Percentiles rank a stretch among this genome's conserved stretches.
These are phyloP conservation scores for Nasua narica DNA, from an alignment of 2,797 vertebrate species.

Conservation along the genomic window DNA sequence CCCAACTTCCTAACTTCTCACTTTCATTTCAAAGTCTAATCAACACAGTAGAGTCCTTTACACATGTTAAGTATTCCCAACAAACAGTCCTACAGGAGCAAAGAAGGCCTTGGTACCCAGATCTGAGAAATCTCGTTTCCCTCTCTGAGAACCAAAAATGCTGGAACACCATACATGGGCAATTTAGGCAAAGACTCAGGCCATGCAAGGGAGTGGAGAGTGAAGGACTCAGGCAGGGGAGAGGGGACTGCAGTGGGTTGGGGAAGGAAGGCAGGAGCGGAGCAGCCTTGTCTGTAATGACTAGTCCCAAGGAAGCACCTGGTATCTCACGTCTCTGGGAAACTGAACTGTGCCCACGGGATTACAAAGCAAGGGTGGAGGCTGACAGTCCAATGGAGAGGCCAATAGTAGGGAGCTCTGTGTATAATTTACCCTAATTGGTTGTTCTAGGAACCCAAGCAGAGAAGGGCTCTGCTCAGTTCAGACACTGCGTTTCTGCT, in stretches of 20 bases:
- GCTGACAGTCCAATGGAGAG: neutral
- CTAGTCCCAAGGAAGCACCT: neutral
- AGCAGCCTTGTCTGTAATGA: neutral
- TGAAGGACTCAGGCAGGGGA: neutral
- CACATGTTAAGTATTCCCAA: neutral
- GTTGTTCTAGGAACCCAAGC: neutral
- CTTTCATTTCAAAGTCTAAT: neutral
- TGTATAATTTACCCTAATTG: neutral
- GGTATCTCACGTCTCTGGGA: neutral
- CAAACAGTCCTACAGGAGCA: neutral
- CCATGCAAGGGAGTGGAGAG: neutral
- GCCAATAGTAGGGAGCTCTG: neutral
- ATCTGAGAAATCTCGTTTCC: neutral
- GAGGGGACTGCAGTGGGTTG: neutral
- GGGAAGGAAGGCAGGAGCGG: no score
- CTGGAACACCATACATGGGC: neutral
- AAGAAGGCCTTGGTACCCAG: neutral
- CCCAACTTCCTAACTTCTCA: neutral
- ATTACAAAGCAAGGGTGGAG: neutral
- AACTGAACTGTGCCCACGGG: neutral
- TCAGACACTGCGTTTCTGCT: neutral
- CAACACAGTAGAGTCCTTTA: neutral
- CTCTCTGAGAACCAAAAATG: neutral
- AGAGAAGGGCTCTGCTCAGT: neutral
- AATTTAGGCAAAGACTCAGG: neutral